Evolutionary conservation across 2,113 vertebrate genomes (phyloP).

Genomic region (zebrafish (Danio rerio)): DNA sequence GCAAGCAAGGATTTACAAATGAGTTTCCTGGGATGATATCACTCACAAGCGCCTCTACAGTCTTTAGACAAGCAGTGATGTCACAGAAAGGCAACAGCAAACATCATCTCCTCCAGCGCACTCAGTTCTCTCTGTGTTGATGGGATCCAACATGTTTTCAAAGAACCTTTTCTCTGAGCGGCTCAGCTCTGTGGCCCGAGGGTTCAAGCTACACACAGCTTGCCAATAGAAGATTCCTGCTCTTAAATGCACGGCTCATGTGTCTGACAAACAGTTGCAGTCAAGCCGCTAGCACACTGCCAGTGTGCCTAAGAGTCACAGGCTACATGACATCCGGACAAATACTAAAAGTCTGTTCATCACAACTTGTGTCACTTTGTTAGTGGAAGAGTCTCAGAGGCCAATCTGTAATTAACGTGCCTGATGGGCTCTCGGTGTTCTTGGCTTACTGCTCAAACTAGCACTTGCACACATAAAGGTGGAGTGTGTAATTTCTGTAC

Average conservation of each 20-base stretch:
- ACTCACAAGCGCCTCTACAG: not conserved
- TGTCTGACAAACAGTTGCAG: constrained; percentile 18
- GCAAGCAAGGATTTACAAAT: constrained; percentile 22
- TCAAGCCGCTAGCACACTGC: not conserved
- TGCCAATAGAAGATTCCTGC: constrained; percentile 27
- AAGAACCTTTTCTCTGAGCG: constrained; percentile 31
- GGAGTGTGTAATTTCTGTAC: not conserved
- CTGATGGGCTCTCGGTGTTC: not conserved
- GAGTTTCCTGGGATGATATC: constrained; percentile 2
- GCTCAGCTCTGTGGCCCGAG: constrained; percentile 19
- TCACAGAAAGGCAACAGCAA: constrained; percentile 25
- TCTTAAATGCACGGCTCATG: constrained; percentile 13
- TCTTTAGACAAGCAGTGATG: constrained; percentile 9
- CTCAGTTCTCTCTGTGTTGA: constrained; percentile 4
- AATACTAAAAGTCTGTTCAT: constrained; percentile 4
- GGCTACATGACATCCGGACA: not conserved
- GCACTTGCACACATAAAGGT: not conserved
- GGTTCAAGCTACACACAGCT: constrained; percentile 29
- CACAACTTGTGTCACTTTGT: not conserved
- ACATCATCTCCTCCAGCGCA: not conserved
- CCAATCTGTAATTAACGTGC: not conserved
- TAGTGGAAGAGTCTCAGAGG: not conserved
- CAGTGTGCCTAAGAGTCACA: not conserved
- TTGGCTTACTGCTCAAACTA: not conserved
- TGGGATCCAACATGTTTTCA: constrained; percentile 47